Evolutionary conservation across 1,140 invertebrate genomes (phyloP), one percentile per base, ranked within the genome.

Genomic region (Procambarus clarkii): DNA sequence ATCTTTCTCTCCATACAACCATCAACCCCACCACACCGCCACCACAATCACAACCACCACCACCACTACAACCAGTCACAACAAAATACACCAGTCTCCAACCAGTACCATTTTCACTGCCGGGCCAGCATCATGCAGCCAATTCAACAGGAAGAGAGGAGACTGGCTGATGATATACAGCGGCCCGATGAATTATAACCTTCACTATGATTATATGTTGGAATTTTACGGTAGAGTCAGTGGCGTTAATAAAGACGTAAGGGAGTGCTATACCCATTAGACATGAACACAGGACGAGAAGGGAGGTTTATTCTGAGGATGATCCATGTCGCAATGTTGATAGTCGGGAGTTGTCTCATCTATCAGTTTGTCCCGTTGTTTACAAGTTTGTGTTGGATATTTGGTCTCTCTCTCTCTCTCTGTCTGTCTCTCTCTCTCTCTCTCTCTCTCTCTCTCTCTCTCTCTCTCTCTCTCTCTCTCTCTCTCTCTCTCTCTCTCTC

Each of bases 401-500:
- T n/a, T n/a, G n/a, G n/a, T n/a, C n/a, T n/a, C n/a, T n/a, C n/a
- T n/a, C n/a, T n/a, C n/a, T n/a, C n/a, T n/a, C n/a, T n/a, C n/a
- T n/a, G n/a, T n/a, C n/a, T n/a, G n/a, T n/a, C n/a, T n/a, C 50
- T 50, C 45, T 79, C 4, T 48, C 78, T 8, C 7, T 79, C 11
- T 46, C 44, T 7, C 44, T 79, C 44, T 48, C 44, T 79, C 78
- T 24, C 78, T 79, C 78, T 78, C 45, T 78, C 44, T 79, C 44
- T 79, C 44, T 45, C 77, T 79, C 77, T 45, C 77, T 78, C 44
- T 44, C 77, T 79, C 45, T 79, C 77, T 48, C 77, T 79, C 77
- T 48, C 77, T 79, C n/a, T 79, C 77, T 54, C 79, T 81, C 82
- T 86, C n/a, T 1, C 48, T 24, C 13, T 64, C 60, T 64, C 60